Evolutionary conservation across 2,113 vertebrate genomes (phyloP).

Genomic region (Petromus typicus): DNA sequence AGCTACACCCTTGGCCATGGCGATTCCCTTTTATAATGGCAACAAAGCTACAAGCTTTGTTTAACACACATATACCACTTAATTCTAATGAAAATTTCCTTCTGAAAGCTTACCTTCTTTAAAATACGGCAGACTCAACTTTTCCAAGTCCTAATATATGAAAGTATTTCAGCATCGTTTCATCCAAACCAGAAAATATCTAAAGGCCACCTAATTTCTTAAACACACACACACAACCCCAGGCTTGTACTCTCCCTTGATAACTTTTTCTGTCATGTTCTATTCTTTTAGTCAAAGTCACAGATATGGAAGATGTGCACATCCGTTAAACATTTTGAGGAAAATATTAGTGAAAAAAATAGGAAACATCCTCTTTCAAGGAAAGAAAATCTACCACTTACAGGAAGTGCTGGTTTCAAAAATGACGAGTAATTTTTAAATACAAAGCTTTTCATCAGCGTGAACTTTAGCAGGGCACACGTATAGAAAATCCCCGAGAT

Average conservation of each 20-base stretch:
- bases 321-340: constrained; percentile 40
- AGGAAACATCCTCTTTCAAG: constrained; percentile 45
- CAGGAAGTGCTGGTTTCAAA: not conserved
- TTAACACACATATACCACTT: not conserved
- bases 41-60: not conserved
- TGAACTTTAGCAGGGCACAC: not conserved
- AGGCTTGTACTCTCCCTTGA: not conserved
- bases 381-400: not conserved
- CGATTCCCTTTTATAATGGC: constrained; percentile 3
- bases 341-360: constrained; percentile 17
- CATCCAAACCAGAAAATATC: not conserved
- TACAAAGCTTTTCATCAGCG: not conserved
- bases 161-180: constrained; percentile 12
- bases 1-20: not conserved
- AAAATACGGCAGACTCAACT: constrained; percentile 8
- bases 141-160: not conserved
- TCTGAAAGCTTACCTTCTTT: not conserved
- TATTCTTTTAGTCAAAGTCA: constrained; percentile 27
- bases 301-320: not conserved
- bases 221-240: not conserved
- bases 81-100: constrained; percentile 26
- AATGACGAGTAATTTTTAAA: not conserved
- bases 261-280: not conserved
- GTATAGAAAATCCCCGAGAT: not conserved
- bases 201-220: constrained; percentile 10